phyloP scores from a whole-genome alignment of 2,888 invertebrate genomes.

The Escarpia spicata region DNA sequence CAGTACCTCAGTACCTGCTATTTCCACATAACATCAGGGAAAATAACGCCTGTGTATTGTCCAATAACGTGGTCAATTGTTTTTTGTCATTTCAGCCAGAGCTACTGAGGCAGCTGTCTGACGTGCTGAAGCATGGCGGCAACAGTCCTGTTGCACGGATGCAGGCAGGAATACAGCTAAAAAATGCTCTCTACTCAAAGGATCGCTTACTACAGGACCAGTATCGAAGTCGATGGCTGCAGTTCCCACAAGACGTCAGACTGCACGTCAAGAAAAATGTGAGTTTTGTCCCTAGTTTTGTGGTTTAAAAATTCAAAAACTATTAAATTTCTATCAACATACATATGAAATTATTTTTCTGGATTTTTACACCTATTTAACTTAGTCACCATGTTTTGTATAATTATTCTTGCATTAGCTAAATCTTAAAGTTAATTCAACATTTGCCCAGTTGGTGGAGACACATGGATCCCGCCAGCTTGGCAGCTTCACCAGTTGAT shows the following conservation, averaged over 20 bases:
- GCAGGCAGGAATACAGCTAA: slow-evolving; percentile 95
- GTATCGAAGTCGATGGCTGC: slow-evolving; percentile 93
- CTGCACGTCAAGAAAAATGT: slow-evolving; percentile 94
- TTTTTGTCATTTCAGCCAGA: slow-evolving; percentile 64
- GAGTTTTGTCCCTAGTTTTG: slow-evolving; percentile 62
- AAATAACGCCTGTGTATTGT: not conserved
- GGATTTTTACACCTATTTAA: no score
- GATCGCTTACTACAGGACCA: slow-evolving; percentile 81
- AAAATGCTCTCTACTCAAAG: slow-evolving; percentile 97
- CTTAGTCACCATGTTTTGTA: no score
- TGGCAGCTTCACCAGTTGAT: no score
- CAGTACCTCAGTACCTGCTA: no score
- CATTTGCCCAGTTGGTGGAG: no score
- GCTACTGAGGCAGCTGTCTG: slow-evolving; percentile 92
- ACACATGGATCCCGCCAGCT: no score
- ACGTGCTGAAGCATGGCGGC: slow-evolving; percentile 86
- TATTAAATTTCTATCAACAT: not conserved
- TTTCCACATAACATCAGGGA: no score
- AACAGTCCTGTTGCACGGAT: slow-evolving; percentile 94
- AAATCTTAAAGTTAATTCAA: no score
- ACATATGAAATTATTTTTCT: no score
- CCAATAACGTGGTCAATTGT: not conserved
- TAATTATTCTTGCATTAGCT: no score
- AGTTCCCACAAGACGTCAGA: slow-evolving; percentile 86
- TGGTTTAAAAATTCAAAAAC: not conserved